These are phyloP conservation scores for Frieseomelitta varia DNA, from an alignment of 1,140 invertebrate species.

Conservation along the genomic window DNA sequence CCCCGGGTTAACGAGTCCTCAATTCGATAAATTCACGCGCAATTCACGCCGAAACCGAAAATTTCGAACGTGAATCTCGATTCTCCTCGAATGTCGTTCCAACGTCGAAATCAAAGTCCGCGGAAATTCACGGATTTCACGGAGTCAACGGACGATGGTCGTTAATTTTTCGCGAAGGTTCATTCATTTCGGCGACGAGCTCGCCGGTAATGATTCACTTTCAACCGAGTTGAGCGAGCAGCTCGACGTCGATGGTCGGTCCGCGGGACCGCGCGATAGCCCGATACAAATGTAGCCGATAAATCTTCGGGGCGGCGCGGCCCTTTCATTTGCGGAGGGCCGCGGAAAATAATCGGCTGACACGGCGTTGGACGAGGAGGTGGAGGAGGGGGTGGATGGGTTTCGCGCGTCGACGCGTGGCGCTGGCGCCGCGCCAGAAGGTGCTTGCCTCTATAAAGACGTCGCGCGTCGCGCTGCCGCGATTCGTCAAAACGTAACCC, in stretches of 20 bases:
- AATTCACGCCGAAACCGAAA: too few relatives aligned
- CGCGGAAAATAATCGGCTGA: slow-evolving; percentile 51
- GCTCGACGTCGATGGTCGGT: slow-evolving; percentile 39
- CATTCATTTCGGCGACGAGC: slow-evolving; percentile 12
- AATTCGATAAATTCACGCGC: too few relatives aligned
- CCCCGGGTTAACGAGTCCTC: too few relatives aligned
- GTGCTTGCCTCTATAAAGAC: slow-evolving; percentile 71
- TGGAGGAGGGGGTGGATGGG: background rate
- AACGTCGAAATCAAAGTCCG: background rate
- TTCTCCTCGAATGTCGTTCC: too few relatives aligned
- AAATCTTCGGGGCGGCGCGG: slow-evolving; percentile 29
- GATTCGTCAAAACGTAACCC: slow-evolving; percentile 78
- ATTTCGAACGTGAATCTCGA: too few relatives aligned
- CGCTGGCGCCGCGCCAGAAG: slow-evolving; percentile 64
- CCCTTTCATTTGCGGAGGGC: slow-evolving; percentile 24
- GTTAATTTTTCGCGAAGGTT: slow-evolving; percentile 28
- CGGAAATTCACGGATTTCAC: background rate
- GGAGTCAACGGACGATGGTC: background rate
- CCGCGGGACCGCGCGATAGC: slow-evolving; percentile 2
- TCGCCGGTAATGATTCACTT: slow-evolving; percentile 25
- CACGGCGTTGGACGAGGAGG: background rate
- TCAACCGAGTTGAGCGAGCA: background rate
- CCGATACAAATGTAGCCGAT: slow-evolving; percentile 50
- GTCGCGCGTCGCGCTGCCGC: slow-evolving; percentile 68
- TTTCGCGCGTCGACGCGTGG: slow-evolving; percentile 45